These are phyloP conservation scores for Erebia ligea DNA, from an alignment of 2,888 invertebrate species.

Conservation along the genomic window DNA sequence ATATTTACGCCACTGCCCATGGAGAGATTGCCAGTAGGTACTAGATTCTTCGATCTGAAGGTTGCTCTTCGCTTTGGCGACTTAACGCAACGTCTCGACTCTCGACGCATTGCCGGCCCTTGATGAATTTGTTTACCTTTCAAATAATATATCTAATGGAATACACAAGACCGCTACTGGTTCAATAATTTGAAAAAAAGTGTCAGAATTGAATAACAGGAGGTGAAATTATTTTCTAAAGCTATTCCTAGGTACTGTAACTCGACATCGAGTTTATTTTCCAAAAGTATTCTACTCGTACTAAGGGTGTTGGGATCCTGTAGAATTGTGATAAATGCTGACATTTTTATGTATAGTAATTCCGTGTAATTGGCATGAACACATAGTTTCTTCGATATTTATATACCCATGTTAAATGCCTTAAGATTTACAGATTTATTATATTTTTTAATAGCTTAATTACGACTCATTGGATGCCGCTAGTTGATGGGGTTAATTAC, in stretches of 20 bases:
- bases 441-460: constrained; percentile 17
- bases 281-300: neutral
- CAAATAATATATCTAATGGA: no score
- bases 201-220: no score
- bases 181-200: no score
- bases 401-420: constrained; percentile 11
- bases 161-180: no score
- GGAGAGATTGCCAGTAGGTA: no score
- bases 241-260: neutral
- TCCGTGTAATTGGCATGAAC: constrained; percentile 25
- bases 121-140: no score
- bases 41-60: no score
- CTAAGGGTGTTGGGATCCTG: constrained; percentile 1
- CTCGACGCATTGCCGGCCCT: no score
- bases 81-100: no score
- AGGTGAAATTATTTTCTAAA: no score
- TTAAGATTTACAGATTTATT: constrained; percentile 14
- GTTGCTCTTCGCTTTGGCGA: no score
- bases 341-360: constrained; percentile 28
- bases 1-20: no score
- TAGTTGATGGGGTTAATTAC: neutral
- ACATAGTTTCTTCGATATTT: constrained; percentile 16
- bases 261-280: neutral
- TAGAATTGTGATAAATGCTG: constrained; percentile 26
- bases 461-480: neutral